phyloP scores from a whole-genome alignment of 2,888 invertebrate genomes.

The Lissonota sp. region DNA sequence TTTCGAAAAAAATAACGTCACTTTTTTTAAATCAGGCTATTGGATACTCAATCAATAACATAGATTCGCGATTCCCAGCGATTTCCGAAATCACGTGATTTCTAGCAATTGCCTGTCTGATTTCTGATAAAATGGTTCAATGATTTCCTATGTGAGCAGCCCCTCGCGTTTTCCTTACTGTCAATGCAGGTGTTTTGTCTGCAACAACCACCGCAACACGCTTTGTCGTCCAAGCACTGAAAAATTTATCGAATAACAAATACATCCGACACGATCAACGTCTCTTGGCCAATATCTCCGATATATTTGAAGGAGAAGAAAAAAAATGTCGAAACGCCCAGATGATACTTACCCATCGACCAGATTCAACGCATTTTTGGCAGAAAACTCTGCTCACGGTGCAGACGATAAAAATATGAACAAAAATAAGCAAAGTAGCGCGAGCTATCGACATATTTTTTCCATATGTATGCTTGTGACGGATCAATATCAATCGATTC shows the following conservation, averaged over 20 bases:
- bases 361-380: constrained; percentile 65
- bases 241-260: constrained; percentile 63
- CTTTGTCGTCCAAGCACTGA: constrained; percentile 85
- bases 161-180: constrained; percentile 84
- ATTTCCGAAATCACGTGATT: too few species aligned
- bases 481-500: constrained; percentile 16
- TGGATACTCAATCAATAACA: too few species aligned
- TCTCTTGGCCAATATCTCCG: constrained; percentile 9
- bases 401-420: constrained; percentile 22
- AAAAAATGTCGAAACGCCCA: neutral
- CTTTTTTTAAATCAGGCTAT: too few species aligned
- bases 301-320: neutral
- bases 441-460: constrained; percentile 48
- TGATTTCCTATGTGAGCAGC: too few species aligned
- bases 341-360: constrained; percentile 65
- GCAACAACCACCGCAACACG: constrained; percentile 87
- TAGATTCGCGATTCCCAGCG: too few species aligned
- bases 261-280: neutral
- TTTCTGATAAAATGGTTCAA: too few species aligned
- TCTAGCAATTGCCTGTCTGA: too few species aligned
- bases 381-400: constrained; percentile 22
- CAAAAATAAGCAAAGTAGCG: constrained; percentile 14
- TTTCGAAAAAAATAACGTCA: too few species aligned
- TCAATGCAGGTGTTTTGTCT: constrained; percentile 85
- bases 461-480: constrained; percentile 33